Conservation (phyloP, 2,797 vertebrate genomes). For the Poeciliopsis gracilis region DNA sequence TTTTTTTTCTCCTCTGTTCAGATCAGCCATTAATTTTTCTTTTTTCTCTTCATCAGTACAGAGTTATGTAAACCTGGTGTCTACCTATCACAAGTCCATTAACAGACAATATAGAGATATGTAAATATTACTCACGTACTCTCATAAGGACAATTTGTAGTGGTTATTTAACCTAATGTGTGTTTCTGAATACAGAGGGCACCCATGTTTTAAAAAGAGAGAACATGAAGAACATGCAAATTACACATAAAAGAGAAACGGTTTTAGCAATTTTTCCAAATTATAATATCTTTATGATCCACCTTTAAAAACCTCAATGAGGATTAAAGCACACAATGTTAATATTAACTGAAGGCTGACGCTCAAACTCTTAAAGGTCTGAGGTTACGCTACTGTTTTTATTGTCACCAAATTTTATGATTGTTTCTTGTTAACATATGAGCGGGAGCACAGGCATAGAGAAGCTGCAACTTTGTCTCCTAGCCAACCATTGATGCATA, state of each 20-base stretch:
- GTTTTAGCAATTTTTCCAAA: background rate
- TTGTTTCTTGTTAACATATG: background rate
- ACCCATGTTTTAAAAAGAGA: background rate
- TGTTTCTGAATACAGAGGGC: background rate
- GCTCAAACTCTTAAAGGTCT: background rate
- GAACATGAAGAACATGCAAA: background rate
- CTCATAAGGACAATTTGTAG: background rate
- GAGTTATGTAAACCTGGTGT: background rate
- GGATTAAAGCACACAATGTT: no score
- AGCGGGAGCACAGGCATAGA: background rate
- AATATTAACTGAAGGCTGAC: background rate
- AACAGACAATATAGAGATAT: background rate
- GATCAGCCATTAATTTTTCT: background rate
- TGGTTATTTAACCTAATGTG: background rate
- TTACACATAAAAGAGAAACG: background rate
- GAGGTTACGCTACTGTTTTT: background rate
- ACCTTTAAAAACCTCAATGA: no score
- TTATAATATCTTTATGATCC: no score
- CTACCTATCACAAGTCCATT: background rate
- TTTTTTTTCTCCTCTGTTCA: constrained; percentile 9
- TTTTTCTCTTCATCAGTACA: background rate
- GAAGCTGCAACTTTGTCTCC: background rate
- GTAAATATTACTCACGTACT: background rate
- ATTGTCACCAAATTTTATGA: background rate
- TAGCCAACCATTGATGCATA: background rate